Percentiles rank a stretch among this genome's conserved stretches.
These are phyloP conservation scores for Epistrophe grossulariae DNA, from an alignment of 2,888 invertebrate species.

Conservation along the genomic window DNA sequence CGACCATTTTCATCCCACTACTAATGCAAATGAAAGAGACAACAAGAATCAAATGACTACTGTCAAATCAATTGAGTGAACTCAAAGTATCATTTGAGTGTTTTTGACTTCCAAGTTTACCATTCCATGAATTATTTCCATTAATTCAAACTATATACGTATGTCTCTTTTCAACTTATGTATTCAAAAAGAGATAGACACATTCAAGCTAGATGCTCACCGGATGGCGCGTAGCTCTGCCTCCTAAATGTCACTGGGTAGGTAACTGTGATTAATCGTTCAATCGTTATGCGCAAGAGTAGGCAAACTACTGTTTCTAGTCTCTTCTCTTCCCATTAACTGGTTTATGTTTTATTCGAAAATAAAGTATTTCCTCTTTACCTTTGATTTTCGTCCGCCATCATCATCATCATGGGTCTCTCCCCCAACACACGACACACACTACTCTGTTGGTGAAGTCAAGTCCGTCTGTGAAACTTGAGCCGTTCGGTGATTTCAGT, in stretches of 20 bases:
- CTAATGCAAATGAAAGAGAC: slow-evolving; percentile 32
- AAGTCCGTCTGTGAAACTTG: slow-evolving; percentile 80
- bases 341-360: slow-evolving; percentile 29
- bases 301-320: slow-evolving; percentile 63
- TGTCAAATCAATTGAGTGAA: slow-evolving; percentile 23
- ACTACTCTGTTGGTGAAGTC: slow-evolving; percentile 45
- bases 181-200: slow-evolving; percentile 37
- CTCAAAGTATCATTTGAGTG: slow-evolving; percentile 32
- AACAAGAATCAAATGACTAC: neutral
- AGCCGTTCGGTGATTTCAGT: slow-evolving; percentile 81
- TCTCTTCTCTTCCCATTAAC: slow-evolving; percentile 55
- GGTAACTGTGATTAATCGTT: slow-evolving; percentile 77
- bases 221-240: slow-evolving; percentile 81
- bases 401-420: slow-evolving; percentile 57
- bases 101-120: neutral
- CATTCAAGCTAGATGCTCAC: slow-evolving; percentile 58
- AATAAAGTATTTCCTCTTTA: slow-evolving; percentile 68
- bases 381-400: slow-evolving; percentile 76
- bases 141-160: neutral
- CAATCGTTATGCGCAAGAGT: slow-evolving; percentile 78
- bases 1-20: slow-evolving; percentile 66
- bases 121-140: slow-evolving; percentile 36
- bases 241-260: slow-evolving; percentile 77
- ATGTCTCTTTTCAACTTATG: slow-evolving; percentile 29
- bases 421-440: slow-evolving; percentile 43